Percentiles rank a stretch among this genome's conserved stretches.
Conservation (phyloP, 1,140 invertebrate genomes). For the Littorina saxatilis region DNA sequence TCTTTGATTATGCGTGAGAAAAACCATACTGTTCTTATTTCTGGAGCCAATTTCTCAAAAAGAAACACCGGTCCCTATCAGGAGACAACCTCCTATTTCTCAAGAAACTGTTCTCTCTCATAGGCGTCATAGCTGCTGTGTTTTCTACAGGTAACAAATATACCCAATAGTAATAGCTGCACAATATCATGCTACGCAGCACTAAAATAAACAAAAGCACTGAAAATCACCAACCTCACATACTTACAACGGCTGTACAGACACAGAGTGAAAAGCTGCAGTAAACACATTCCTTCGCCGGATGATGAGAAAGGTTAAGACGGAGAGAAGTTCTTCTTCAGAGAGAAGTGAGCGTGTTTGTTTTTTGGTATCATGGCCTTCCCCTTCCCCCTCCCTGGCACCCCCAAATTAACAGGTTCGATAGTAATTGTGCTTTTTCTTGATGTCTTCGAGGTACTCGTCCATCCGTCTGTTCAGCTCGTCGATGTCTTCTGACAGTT, state of each 20-base stretch:
- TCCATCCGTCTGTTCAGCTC: slow-evolving; percentile 77
- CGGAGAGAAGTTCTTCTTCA: not conserved
- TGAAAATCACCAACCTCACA: too few relatives aligned
- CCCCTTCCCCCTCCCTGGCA: too few relatives aligned
- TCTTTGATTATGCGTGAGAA: too few relatives aligned
- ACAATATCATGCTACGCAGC: not conserved
- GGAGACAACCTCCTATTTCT: too few relatives aligned
- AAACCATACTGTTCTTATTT: too few relatives aligned
- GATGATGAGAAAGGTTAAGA: not conserved
- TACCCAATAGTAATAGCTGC: not conserved
- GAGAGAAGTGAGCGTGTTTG: not conserved
- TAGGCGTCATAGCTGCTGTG: too few relatives aligned
- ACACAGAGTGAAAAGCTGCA: not conserved
- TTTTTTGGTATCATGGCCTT: not conserved
- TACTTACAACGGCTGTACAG: not conserved
- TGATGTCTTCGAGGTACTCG: slow-evolving; percentile 75
- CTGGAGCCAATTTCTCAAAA: too few relatives aligned
- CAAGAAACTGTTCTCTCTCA: too few relatives aligned
- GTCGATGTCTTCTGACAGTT: slow-evolving; percentile 74
- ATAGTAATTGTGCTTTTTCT: slow-evolving; percentile 76
- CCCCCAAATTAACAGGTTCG: slow-evolving; percentile 73
- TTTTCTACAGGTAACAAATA: too few relatives aligned
- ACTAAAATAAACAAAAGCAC: not conserved
- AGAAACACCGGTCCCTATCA: too few relatives aligned
- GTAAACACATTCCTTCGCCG: not conserved